Evolutionary conservation across 1,140 invertebrate genomes (phyloP).

Genomic region (Polypedilum pembai): DNA sequence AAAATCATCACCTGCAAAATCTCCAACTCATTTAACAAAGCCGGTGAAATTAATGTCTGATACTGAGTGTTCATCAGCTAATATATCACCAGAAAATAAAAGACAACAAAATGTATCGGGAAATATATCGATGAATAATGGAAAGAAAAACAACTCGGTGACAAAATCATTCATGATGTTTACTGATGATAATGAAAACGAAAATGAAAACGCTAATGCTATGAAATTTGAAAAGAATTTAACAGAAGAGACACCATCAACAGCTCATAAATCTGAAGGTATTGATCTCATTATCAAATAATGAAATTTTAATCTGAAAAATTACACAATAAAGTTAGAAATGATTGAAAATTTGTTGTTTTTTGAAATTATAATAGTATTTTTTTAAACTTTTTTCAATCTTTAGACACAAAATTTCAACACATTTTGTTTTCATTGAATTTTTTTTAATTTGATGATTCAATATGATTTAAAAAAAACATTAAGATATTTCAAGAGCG

Average conservation of each 20-base stretch:
- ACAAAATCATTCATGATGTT: slow-evolving; percentile 19
- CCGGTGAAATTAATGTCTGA: not conserved
- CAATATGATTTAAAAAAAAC: no score
- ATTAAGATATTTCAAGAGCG: no score
- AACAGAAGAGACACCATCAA: not conserved
- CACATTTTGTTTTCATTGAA: not conserved
- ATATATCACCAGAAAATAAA: not conserved
- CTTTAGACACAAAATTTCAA: not conserved
- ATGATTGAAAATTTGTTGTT: not conserved
- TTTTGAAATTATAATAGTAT: not conserved
- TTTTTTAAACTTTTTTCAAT: not conserved
- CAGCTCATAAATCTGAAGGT: not conserved
- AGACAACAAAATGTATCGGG: no score
- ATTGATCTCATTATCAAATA: slow-evolving; percentile 21
- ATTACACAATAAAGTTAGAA: not conserved
- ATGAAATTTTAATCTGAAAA: not conserved
- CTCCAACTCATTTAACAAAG: not conserved
- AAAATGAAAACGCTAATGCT: not conserved
- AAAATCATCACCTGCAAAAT: not conserved
- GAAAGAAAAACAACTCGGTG: not conserved
- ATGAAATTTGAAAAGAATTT: not conserved
- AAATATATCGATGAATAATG: no score
- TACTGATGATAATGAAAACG: not conserved
- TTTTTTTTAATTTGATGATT: no score
- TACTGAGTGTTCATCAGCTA: not conserved